A percentile compares a stretch with the other conserved stretches of the same genome.
Conservation (phyloP, 1,140 invertebrate genomes). For the Heliconius congener region DNA sequence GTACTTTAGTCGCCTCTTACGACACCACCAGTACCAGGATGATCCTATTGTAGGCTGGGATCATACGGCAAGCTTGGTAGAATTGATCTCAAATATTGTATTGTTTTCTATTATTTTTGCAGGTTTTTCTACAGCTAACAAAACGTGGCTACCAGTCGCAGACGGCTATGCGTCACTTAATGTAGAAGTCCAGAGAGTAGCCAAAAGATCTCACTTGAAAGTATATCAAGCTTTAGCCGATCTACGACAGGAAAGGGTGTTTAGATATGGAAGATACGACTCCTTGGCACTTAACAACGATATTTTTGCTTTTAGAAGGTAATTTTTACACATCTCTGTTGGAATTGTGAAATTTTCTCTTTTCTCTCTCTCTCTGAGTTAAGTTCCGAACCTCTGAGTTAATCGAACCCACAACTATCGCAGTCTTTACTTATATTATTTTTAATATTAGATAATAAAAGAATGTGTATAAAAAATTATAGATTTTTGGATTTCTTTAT, state of each 20-base stretch:
- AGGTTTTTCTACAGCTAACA: conserved; percentile 84
- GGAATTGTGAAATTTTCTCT: too few relatives aligned
- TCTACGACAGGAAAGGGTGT: conserved; percentile 55
- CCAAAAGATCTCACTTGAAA: conserved; percentile 76
- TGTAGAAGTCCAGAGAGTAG: conserved; percentile 70
- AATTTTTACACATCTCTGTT: neutral
- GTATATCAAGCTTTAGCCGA: conserved; percentile 61
- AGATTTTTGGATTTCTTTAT: too few relatives aligned
- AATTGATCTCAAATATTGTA: neutral
- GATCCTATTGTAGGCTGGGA: too few relatives aligned
- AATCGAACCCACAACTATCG: too few relatives aligned
- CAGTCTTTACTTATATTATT: too few relatives aligned
- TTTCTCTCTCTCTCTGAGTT: too few relatives aligned
- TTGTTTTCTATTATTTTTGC: neutral
- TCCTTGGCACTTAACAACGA: conserved; percentile 64
- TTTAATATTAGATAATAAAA: too few relatives aligned
- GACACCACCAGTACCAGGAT: too few relatives aligned
- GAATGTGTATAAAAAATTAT: too few relatives aligned
- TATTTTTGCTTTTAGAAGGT: conserved; percentile 71
- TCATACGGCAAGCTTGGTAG: too few relatives aligned
- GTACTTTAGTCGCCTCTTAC: too few relatives aligned
- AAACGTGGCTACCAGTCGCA: conserved; percentile 88
- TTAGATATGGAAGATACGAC: conserved; percentile 67
- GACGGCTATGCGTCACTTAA: conserved; percentile 83
- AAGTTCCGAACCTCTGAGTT: too few relatives aligned